Evolutionary conservation across 1,140 invertebrate species (phyloP).

Genomic region (Semibalanus balanoides): DNA sequence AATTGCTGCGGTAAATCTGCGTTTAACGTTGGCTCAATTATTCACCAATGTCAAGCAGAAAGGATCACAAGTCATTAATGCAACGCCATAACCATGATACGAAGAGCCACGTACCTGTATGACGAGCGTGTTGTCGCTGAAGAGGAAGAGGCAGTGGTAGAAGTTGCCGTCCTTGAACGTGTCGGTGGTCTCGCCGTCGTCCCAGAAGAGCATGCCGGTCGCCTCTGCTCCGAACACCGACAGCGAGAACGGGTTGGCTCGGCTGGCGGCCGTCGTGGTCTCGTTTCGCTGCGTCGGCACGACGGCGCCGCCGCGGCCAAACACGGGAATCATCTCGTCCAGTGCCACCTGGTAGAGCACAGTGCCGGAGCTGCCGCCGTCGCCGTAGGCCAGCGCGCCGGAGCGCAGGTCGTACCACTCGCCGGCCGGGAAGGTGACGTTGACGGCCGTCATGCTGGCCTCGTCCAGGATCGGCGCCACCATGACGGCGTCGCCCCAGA

Average conservation of each 20-base stretch:
- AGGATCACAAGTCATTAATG: too few species aligned
- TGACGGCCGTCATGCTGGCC: slow-evolving; percentile 22
- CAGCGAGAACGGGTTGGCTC: slow-evolving; percentile 10
- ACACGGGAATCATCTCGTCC: slow-evolving; percentile 13
- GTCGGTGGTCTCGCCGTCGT: slow-evolving; percentile 18
- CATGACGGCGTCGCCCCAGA: slow-evolving; percentile 59
- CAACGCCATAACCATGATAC: too few species aligned
- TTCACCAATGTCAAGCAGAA: too few species aligned
- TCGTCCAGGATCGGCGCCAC: slow-evolving; percentile 57
- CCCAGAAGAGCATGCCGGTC: slow-evolving; percentile 21
- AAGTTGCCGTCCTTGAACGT: not conserved
- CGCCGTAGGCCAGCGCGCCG: not conserved
- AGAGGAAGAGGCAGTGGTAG: not conserved
- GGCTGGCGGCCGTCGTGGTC: slow-evolving; percentile 10
- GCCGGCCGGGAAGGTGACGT: not conserved
- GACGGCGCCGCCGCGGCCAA: slow-evolving; percentile 9
- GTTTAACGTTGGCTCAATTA: too few species aligned
- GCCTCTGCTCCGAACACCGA: slow-evolving; percentile 9
- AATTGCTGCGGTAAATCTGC: too few species aligned
- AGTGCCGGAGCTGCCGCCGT: not conserved
- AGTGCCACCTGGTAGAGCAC: not conserved
- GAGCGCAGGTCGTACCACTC: not conserved
- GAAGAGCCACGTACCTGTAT: too few species aligned
- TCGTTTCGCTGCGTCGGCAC: slow-evolving; percentile 12
- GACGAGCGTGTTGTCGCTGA: not conserved